A percentile compares a stretch with the other conserved stretches of the same genome.
Conservation (phyloP, 2,797 vertebrate species). For the Pipistrellus pygmaeus region DNA sequence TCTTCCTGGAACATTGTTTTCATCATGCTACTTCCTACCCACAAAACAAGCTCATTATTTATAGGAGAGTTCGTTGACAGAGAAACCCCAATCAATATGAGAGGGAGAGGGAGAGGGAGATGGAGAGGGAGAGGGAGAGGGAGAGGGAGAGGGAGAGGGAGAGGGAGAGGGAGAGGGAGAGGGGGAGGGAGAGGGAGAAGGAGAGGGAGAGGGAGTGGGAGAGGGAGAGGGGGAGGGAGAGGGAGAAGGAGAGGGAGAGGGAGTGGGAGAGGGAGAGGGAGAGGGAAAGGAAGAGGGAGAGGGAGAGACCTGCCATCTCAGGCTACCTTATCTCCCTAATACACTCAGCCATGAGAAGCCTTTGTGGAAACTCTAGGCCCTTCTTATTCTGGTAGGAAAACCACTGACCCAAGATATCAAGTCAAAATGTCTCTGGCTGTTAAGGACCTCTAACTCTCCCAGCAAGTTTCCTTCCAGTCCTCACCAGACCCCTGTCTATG, state of each 20-base stretch:
- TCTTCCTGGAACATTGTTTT: constrained; percentile 10
- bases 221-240: no score
- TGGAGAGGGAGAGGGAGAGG: no score
- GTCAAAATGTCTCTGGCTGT: background rate
- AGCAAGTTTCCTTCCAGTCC: background rate
- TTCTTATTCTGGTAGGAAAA: background rate
- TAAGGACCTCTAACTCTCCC: background rate
- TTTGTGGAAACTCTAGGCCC: background rate
- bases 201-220: no score
- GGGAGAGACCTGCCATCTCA: background rate
- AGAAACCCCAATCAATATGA: background rate
- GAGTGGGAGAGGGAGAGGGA: no score
- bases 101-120: no score
- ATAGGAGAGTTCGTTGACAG: background rate
- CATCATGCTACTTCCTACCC: background rate
- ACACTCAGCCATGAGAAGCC: background rate
- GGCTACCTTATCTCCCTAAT: background rate
- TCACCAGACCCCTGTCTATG: background rate
- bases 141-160: no score
- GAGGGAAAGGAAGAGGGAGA: no score
- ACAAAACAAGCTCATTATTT: background rate
- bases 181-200: no score
- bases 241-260: no score
- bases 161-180: no score
- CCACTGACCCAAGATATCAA: background rate